A percentile compares a stretch with the other conserved stretches of the same genome.
Evolutionary conservation across 2,113 vertebrate genomes (phyloP).

Genomic region (Grammomys dolichurus): DNA sequence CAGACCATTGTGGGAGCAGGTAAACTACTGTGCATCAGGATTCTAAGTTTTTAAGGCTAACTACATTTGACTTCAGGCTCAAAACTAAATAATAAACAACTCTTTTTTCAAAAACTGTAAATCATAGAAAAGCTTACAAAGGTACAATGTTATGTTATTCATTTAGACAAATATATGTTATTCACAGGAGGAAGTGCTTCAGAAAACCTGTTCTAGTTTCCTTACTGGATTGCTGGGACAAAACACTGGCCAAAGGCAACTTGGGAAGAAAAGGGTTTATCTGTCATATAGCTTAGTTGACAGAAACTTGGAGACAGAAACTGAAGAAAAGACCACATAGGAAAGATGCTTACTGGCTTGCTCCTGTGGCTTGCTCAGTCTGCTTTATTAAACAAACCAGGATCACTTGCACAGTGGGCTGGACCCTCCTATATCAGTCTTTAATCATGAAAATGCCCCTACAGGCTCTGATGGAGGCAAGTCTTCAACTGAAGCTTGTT

Average conservation of each 20-base stretch:
- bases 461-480: neutral
- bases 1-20: neutral
- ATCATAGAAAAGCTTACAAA: conserved; percentile 36
- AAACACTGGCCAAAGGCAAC: neutral
- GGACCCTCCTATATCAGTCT: neutral
- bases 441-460: neutral
- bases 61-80: neutral
- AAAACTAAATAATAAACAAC: conserved; percentile 47
- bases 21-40: neutral
- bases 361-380: neutral
- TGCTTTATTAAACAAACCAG: neutral
- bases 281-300: neutral
- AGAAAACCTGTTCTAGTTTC: neutral
- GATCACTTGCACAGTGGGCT: neutral
- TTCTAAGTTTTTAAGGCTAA: conserved; percentile 27
- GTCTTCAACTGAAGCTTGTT: neutral
- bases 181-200: conserved; percentile 20
- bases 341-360: neutral
- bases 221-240: too few relatives aligned
- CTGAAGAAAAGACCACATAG: neutral
- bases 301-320: neutral
- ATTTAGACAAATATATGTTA: conserved; percentile 38
- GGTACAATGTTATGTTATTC: conserved; percentile 31
- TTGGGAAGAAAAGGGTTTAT: neutral
- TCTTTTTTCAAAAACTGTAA: neutral